Conservation (phyloP, 1,140 invertebrate genomes). For the Babylonia areolata region DNA sequence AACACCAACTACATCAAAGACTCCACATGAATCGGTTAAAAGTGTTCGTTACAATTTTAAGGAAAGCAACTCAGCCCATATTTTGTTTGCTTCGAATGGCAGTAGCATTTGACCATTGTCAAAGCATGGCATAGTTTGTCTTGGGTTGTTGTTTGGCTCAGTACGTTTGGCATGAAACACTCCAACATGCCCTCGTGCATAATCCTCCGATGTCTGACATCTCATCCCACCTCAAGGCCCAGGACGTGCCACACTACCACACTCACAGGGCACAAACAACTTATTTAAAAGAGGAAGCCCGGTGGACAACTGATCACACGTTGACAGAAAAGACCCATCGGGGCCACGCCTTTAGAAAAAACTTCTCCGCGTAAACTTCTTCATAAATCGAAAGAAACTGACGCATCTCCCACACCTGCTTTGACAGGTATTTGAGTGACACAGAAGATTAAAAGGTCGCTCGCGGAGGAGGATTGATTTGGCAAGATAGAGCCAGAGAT, state of each 20-base stretch:
- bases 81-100: no score
- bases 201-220: neutral
- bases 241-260: neutral
- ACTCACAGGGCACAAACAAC: neutral
- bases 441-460: neutral
- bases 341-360: neutral
- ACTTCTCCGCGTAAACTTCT: neutral
- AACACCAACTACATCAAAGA: no score
- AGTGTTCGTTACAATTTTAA: no score
- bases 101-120: no score
- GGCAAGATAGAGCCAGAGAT: neutral
- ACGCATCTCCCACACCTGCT: neutral
- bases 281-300: neutral
- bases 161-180: no score
- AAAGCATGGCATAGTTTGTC: no score
- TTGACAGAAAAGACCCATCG: neutral
- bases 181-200: neutral
- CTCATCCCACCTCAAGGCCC: neutral
- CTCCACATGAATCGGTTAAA: no score
- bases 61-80: no score
- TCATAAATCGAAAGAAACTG: neutral
- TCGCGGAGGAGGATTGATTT: slow-evolving; percentile 8
- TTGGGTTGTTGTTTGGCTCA: no score
- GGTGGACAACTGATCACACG: neutral
- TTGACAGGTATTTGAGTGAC: slow-evolving; percentile 25